Base-by-base conservation (phyloP, 2,797 vertebrate genomes). In the Chrysocyon brachyurus region DNA sequence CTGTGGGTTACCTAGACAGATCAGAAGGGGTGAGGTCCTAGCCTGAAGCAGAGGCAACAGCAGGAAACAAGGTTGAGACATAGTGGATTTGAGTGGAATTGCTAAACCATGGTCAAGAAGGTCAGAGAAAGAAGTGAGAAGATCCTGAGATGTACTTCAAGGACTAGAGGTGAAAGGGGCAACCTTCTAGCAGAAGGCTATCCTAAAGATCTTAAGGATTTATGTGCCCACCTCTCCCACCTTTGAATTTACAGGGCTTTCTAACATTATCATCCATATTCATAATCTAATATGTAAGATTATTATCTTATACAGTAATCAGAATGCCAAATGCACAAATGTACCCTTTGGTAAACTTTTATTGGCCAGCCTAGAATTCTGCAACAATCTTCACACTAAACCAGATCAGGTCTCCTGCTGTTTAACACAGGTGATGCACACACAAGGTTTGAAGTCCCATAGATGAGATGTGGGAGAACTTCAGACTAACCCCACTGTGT, bases 91-190 rank as follows among this genome's bases (percentile, higher is more conserved):
- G 36, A 31, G 16, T 19, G 24, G 49, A n/a, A 90, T 56, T 46
- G 14, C 28, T 64, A 31, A 93, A 24, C 26, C 56, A 56, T 14
- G 10, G 8, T 81, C 72, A 90, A 16, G 11, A 77, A 83, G 33
- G n/a, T 36, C 17, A n/a, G 56, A 81, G 68, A 15, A 21, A 83
- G 36, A 64, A 66, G 0, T 10, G 59, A 56, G 31, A 31, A n/a
- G 70, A 33, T 24, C 57, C n/a, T 63, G 31, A 70, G 17, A 49
- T 5, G n/a, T 26, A 15, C 5, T 16, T 86, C 11, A 82, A 64
- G 33, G 33, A 1, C n/a, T 57, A 31, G 12, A 57, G 40, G 0
- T 0, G 1, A 49, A 5, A 49, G 5, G 46, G n/a, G 19, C 15
- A 26, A 61, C 21, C 49, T 6, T 54, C 9, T 10, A 17, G 15